Evolutionary conservation across 2,113 vertebrate species (phyloP).

Genomic region (Polyodon spathula): DNA sequence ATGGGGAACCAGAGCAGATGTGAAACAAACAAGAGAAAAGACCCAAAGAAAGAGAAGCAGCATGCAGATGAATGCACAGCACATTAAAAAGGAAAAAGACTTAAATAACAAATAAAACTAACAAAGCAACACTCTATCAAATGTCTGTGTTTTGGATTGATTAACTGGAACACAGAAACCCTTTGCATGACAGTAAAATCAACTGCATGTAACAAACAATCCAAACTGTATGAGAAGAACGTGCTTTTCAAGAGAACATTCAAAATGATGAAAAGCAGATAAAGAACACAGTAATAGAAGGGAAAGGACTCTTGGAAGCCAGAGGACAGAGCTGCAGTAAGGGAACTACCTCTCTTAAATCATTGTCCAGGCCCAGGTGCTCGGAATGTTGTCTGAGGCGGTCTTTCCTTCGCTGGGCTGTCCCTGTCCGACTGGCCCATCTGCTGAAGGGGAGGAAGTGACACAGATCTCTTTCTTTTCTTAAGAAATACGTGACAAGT

Average conservation of each 20-base stretch:
- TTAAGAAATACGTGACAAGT: too few relatives aligned
- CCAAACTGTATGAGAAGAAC: conserved; percentile 1
- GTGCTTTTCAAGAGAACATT: neutral
- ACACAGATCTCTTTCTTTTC: neutral
- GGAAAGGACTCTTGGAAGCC: neutral
- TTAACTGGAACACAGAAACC: conserved; percentile 4
- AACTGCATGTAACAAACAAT: conserved; percentile 2
- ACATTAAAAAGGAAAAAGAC: conserved; percentile 19
- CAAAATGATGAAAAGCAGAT: neutral
- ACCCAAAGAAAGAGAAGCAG: conserved; percentile 42
- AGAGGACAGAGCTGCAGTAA: neutral
- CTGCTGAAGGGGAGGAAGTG: conserved; percentile 44
- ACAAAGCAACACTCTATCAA: conserved; percentile 5
- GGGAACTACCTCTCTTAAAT: conserved; percentile 70
- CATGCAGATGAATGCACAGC: conserved; percentile 58
- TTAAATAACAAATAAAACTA: conserved; percentile 20
- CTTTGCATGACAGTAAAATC: neutral
- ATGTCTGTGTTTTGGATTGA: neutral
- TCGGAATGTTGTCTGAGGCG: conserved; percentile 66
- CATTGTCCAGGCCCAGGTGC: conserved; percentile 70
- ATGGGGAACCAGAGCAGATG: conserved; percentile 40
- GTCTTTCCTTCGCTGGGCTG: conserved; percentile 68
- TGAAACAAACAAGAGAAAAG: conserved; percentile 37
- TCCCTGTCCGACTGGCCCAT: conserved; percentile 74
- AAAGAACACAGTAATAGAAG: neutral